Evolutionary conservation across 2,797 vertebrate species (phyloP), one percentile per base, ranked within the genome.

Genomic region (Ctenochaetus hawaiiensis): DNA sequence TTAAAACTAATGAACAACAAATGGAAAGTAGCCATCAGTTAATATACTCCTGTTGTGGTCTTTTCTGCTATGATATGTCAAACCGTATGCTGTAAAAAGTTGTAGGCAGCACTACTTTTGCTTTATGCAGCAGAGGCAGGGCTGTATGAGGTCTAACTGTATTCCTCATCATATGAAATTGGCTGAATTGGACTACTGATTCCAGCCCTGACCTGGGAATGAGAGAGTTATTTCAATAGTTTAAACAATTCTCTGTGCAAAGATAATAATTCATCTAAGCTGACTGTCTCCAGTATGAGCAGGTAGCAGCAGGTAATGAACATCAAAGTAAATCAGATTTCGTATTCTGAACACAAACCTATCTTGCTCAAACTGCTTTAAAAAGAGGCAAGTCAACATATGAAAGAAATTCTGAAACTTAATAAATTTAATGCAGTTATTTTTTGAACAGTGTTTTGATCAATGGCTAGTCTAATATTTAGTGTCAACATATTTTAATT

Each of bases 301-400:
- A 79, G 77, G 77, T 82, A 74, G 37, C 67, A 51, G 20, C 58
- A 54, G 20, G 7, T 37, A 63, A 61, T 23, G 48, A 82, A 89
- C 83, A 78, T 89, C 63, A 84, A 82, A 79, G 82, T 76, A 72
- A 83, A 73, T 83, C 77, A 62, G 48, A 71, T 77, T 81, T 84
- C 6, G 62, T 78, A 80, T 87, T 83, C 63, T 7, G 61, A 75
- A 54, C 76, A 37, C 59, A 70, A 37, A 58, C 18, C 69, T 17
- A 22, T 71, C 57, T n/a, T 48, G 20, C 13, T 75, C 54, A 82
- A 70, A 85, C 67, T 71, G 48, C 57, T 74, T 63, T 77, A 79
- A 70, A 47, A 75, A 45, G 37, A 78, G 82, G 83, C 80, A 59
- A 72, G 64, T 76, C 20, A 67, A 70, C 86, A 69, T 64, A 44